phyloP scores from a whole-genome alignment of 1,140 invertebrate species.

The Tetramorium simillimum region DNA sequence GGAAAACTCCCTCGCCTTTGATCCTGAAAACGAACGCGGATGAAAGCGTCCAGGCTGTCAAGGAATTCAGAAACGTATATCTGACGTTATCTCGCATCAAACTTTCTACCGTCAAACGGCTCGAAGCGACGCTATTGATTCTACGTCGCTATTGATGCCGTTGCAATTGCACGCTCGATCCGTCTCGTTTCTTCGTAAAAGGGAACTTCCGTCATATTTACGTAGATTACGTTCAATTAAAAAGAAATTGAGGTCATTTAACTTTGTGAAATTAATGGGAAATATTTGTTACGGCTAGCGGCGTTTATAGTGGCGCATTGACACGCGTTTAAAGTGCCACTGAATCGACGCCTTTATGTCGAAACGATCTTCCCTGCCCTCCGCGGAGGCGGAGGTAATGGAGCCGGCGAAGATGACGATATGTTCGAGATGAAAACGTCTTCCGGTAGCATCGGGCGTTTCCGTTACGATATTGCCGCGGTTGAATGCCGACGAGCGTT shows the following conservation, averaged over 20 bases:
- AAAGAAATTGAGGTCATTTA: background rate
- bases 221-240: constrained; percentile 1
- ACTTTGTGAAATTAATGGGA: background rate
- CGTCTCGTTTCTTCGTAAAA: background rate
- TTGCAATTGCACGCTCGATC: constrained; percentile 27
- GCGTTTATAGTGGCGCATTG: background rate
- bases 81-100: constrained; percentile 42
- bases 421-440: constrained; percentile 37
- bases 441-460: constrained; percentile 57
- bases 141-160: constrained; percentile 2
- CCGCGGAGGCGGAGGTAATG: background rate
- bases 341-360: background rate
- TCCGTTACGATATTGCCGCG: constrained; percentile 53
- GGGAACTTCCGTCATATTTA: background rate
- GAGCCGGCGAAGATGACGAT: background rate
- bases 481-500: constrained; percentile 38
- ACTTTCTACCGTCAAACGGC: constrained; percentile 33
- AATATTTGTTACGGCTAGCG: background rate
- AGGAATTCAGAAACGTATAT: constrained; percentile 33
- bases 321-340: background rate
- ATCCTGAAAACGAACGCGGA: background rate
- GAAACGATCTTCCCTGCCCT: background rate
- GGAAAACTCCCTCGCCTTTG: constrained; percentile 41
- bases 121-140: constrained; percentile 35
- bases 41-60: constrained; percentile 29